A percentile compares a stretch with the other conserved stretches of the same genome.
Conservation (phyloP, 2,888 invertebrate species). For the Hirtodrosophila cameraria region DNA sequence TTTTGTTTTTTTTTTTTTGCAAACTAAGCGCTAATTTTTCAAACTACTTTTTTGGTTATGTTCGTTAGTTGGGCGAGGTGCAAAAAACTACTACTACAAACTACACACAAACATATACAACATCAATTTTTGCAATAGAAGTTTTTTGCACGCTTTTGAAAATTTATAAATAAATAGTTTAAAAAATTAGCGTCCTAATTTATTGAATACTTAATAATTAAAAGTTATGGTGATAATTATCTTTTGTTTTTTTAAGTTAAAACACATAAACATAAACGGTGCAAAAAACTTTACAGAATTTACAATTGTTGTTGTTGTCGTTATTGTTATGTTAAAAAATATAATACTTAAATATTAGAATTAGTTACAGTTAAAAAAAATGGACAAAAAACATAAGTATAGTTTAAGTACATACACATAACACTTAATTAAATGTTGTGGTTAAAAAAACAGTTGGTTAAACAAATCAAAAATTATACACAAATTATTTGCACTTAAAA, state of each 20-base stretch:
- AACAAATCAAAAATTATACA: constrained; percentile 32
- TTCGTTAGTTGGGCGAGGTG: constrained; percentile 48
- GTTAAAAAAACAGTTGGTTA: constrained; percentile 43
- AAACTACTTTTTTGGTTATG: constrained; percentile 55
- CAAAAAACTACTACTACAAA: constrained; percentile 78
- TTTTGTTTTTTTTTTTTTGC: background rate
- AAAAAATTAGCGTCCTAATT: constrained; percentile 64
- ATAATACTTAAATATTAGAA: constrained; percentile 46
- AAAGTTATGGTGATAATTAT: constrained; percentile 34
- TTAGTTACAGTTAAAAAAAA: constrained; percentile 63
- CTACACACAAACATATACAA: constrained; percentile 41
- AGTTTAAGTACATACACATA: constrained; percentile 44
- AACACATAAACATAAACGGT: constrained; percentile 61
- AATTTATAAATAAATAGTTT: constrained; percentile 3
- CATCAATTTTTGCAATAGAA: constrained; percentile 72
- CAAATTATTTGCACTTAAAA: constrained; percentile 26
- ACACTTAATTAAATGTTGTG: constrained; percentile 36
- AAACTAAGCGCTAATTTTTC: constrained; percentile 62
- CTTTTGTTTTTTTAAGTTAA: background rate
- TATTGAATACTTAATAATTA: constrained; percentile 38
- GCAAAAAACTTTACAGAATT: constrained; percentile 82
- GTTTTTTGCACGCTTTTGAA: constrained; percentile 77
- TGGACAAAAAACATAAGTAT: constrained; percentile 23
- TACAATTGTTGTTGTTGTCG: constrained; percentile 57
- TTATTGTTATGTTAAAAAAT: constrained; percentile 27